phyloP scores from a whole-genome alignment of 2,113 vertebrate genomes.

The Callipepla squamata region DNA sequence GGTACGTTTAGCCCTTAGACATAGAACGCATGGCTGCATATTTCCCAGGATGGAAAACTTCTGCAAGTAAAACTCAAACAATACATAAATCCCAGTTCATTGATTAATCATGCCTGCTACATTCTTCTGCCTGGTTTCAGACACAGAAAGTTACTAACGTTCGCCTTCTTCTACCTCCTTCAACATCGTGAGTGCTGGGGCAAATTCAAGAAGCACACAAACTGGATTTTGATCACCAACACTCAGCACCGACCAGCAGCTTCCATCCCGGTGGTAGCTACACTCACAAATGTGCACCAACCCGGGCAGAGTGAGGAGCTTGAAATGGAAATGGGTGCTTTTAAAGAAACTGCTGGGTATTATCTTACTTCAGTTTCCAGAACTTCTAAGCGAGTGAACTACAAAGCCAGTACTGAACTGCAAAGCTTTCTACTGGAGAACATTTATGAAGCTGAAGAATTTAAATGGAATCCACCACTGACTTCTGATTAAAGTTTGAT shows the following conservation, averaged over 20 bases:
- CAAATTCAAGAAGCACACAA: neutral
- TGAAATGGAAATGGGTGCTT: neutral
- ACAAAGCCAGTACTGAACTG: neutral
- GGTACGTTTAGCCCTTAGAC: neutral
- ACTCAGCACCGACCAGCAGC: neutral
- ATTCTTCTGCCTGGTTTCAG: neutral
- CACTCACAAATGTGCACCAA: neutral
- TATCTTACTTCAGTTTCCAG: accelerated
- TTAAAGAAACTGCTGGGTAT: neutral
- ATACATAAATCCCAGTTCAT: neutral
- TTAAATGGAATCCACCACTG: too few species aligned
- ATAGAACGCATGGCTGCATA: neutral
- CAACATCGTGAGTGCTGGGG: neutral
- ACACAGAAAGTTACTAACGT: neutral
- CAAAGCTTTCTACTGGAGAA: neutral
- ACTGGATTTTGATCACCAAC: neutral
- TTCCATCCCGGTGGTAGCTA: neutral
- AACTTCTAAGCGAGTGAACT: neutral
- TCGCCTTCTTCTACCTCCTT: neutral
- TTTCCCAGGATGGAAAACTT: neutral
- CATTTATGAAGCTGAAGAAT: neutral
- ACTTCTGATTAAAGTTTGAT: neutral
- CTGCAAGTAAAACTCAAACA: neutral
- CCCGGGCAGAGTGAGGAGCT: neutral
- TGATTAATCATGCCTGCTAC: neutral